These are phyloP conservation scores for Misgurnus mizolepis DNA, from an alignment of 2,113 vertebrate genomes.

Conservation along the genomic window DNA sequence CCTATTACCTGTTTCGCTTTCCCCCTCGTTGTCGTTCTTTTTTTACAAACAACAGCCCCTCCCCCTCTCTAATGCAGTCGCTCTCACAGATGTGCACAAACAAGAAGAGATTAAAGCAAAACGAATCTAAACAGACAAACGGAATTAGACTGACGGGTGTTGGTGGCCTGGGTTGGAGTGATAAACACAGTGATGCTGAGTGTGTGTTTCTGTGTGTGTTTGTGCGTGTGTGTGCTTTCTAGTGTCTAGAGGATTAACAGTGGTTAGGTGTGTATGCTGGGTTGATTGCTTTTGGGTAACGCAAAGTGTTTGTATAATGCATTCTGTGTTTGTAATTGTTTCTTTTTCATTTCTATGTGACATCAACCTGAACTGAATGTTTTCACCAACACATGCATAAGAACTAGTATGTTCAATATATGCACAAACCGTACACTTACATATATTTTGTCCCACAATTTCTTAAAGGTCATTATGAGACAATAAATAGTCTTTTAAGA, in stretches of 20 bases:
- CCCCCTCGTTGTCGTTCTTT: slow-evolving; percentile 34
- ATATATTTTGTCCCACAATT: background rate
- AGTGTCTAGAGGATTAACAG: slow-evolving; percentile 78
- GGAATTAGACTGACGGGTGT: slow-evolving; percentile 81
- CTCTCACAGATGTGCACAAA: slow-evolving; percentile 78
- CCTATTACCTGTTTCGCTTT: slow-evolving; percentile 43
- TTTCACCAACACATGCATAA: slow-evolving; percentile 3
- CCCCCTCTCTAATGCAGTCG: slow-evolving; percentile 64
- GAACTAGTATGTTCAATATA: background rate
- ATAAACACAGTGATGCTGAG: slow-evolving; percentile 77
- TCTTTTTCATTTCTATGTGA: slow-evolving; percentile 69
- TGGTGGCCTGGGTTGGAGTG: slow-evolving; percentile 77
- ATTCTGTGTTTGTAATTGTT: slow-evolving; percentile 77
- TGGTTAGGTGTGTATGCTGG: slow-evolving; percentile 76
- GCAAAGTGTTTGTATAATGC: slow-evolving; percentile 75
- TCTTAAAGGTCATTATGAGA: background rate
- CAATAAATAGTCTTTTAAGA: background rate
- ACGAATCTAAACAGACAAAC: slow-evolving; percentile 81
- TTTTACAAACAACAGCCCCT: slow-evolving; percentile 13
- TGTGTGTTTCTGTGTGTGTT: slow-evolving; percentile 55
- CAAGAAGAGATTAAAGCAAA: slow-evolving; percentile 80
- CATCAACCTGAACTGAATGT: slow-evolving; percentile 56
- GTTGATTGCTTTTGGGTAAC: slow-evolving; percentile 76
- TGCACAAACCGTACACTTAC: background rate
- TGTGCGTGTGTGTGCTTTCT: slow-evolving; percentile 59